Percentiles rank a stretch among this genome's conserved stretches.
Evolutionary conservation across 2,113 vertebrate species (phyloP).

Genomic region (Labeo rohita): DNA sequence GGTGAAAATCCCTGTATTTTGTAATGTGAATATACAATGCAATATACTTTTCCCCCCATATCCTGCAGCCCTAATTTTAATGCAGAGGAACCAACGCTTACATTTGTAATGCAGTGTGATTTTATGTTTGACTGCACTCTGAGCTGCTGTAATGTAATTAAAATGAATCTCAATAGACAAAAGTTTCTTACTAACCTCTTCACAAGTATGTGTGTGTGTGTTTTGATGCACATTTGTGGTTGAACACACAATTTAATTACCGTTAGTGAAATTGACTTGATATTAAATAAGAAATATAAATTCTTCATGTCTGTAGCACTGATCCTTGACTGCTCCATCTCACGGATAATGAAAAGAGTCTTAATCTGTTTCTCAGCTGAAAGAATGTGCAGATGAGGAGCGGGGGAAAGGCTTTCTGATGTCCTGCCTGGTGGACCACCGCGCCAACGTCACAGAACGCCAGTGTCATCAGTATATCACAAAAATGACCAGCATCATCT

Average conservation of each 20-base stretch:
- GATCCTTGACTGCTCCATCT: neutral
- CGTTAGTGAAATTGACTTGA: neutral
- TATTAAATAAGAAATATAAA: neutral
- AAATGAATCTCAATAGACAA: constrained; percentile 6
- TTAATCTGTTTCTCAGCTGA: constrained; percentile 75
- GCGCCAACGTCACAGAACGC: constrained; percentile 87
- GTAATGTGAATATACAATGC: no score
- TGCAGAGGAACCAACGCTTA: neutral
- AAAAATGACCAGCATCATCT: constrained; percentile 89
- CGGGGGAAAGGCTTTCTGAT: constrained; percentile 86
- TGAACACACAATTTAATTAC: constrained; percentile 17
- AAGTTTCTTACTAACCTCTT: neutral
- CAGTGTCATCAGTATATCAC: constrained; percentile 91
- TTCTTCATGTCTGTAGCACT: neutral
- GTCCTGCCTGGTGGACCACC: constrained; percentile 89
- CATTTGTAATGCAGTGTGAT: constrained; percentile 9
- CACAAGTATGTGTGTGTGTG: neutral
- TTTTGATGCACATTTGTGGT: constrained; percentile 7
- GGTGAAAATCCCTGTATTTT: no score
- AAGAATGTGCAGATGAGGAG: constrained; percentile 86
- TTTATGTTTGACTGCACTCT: neutral
- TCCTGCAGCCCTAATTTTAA: neutral
- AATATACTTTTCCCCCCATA: neutral
- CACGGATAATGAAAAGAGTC: neutral
- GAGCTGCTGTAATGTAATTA: constrained; percentile 9